These are phyloP conservation scores for Nephila pilipes DNA, from an alignment of 1,140 invertebrate genomes.

Conservation along the genomic window DNA sequence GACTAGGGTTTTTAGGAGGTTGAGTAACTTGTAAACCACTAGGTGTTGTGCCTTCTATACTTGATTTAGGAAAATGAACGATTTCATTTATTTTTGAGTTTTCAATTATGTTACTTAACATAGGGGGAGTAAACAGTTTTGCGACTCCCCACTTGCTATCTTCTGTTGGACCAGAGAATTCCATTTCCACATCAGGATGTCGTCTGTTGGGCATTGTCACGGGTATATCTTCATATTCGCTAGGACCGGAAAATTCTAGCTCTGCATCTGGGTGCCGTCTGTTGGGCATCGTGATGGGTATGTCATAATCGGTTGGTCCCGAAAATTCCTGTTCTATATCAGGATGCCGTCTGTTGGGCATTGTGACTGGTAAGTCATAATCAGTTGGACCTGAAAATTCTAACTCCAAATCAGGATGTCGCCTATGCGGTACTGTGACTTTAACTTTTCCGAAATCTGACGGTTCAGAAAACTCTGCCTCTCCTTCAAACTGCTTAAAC, in stretches of 20 bases:
- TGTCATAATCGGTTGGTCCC: conserved; percentile 1
- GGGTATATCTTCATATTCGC: background rate
- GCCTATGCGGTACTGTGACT: no score
- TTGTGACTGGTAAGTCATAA: background rate
- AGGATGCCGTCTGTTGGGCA: background rate
- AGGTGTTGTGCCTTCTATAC: background rate
- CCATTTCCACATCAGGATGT: background rate
- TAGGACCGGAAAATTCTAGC: background rate
- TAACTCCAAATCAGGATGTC: background rate
- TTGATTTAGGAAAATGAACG: background rate
- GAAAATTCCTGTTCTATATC: background rate
- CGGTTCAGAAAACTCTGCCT: background rate
- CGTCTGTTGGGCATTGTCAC: background rate
- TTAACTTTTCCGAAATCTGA: no score
- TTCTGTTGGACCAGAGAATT: background rate
- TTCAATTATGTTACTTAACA: background rate
- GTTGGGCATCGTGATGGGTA: background rate
- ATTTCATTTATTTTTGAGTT: background rate
- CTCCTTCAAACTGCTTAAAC: background rate
- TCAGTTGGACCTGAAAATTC: background rate
- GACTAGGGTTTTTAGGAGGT: background rate
- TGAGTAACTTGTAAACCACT: background rate
- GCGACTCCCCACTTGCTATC: background rate
- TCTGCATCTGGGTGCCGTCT: background rate
- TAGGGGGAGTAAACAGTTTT: background rate